Conservation (phyloP, 2,113 vertebrate genomes). For the Camelus bactrianus region DNA sequence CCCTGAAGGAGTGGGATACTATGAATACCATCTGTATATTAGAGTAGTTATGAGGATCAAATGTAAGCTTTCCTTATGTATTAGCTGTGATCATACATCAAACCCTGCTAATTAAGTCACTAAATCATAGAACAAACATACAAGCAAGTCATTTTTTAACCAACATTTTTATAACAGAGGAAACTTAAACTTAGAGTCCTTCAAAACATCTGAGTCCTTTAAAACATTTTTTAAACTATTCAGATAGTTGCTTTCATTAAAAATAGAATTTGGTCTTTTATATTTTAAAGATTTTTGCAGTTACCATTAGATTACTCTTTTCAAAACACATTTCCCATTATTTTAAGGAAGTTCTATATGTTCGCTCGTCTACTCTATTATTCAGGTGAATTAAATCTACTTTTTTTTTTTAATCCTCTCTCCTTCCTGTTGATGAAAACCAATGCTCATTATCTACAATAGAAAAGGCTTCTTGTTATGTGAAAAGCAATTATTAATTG, state of each 20-base stretch:
- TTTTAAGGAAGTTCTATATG: not conserved
- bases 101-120: not conserved
- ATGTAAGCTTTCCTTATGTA: not conserved
- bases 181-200: not conserved
- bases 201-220: too few species aligned
- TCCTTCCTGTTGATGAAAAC: conserved; percentile 30
- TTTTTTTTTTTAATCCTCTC: not conserved
- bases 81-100: not conserved
- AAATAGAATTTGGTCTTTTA: not conserved
- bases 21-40: not conserved
- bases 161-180: not conserved
- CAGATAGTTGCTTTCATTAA: not conserved
- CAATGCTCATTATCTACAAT: not conserved
- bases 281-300: not conserved
- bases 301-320: not conserved
- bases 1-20: not conserved
- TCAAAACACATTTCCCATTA: not conserved
- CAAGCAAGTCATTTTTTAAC: not conserved
- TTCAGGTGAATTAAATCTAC: conserved; percentile 23
- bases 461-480: conserved; percentile 40
- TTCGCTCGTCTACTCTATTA: not conserved
- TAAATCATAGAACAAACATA: not conserved
- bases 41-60: not conserved
- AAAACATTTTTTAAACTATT: not conserved
- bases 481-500: conserved; percentile 52